These are phyloP conservation scores for roundworm (Caenorhabditis elegans) DNA, from an alignment of 1,140 invertebrate species.

Conservation along the genomic window DNA sequence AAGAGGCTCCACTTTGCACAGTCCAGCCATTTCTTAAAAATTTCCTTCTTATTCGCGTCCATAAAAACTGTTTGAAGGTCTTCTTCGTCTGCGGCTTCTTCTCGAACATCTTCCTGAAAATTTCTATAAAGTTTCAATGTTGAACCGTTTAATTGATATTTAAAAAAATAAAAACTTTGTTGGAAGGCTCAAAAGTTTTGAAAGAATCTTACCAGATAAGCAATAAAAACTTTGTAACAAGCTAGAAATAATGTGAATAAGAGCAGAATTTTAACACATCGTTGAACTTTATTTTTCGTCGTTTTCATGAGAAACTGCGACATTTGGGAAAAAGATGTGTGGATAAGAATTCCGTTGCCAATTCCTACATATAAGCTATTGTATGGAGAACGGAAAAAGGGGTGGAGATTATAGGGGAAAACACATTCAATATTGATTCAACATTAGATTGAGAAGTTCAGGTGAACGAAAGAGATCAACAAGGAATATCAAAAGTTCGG, in stretches of 20 bases:
- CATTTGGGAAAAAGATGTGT: neutral
- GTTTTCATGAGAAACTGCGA: neutral
- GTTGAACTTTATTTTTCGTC: neutral
- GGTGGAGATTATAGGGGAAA: too few species aligned
- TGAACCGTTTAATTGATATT: neutral
- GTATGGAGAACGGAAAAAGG: too few species aligned
- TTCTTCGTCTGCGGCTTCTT: neutral
- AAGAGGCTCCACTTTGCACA: neutral
- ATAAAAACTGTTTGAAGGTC: neutral
- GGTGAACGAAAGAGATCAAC: too few species aligned
- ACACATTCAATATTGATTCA: too few species aligned
- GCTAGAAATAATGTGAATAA: neutral
- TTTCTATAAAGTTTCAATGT: neutral
- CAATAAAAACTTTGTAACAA: neutral
- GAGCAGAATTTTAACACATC: neutral
- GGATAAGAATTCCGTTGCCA: conserved; percentile 11
- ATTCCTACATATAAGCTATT: too few species aligned
- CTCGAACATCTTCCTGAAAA: neutral
- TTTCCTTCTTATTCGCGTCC: neutral
- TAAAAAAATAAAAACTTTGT: neutral
- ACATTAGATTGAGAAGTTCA: too few species aligned
- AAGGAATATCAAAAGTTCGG: too few species aligned
- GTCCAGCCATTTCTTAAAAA: conserved; percentile 1
- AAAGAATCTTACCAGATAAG: neutral
- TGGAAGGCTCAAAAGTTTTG: neutral